Base-by-base conservation (phyloP, 2,888 invertebrate species). In the Hirtodrosophila duncani region DNA sequence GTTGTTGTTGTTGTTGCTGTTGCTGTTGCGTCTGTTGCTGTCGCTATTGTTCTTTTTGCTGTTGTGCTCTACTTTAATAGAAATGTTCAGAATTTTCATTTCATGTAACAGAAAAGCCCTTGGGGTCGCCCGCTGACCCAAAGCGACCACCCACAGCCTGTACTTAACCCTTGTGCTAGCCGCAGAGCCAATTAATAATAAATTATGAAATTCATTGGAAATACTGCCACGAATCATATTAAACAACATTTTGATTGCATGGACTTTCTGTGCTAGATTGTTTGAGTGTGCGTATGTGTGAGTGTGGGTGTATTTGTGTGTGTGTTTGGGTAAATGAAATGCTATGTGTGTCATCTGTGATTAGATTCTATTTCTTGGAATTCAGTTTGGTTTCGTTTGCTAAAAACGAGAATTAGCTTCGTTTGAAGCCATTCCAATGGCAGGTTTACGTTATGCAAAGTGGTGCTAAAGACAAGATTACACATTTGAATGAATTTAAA, bases 201-300 rank as follows among this genome's bases (percentile, higher is more conserved):
- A 79, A 71, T 71, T 79, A 79, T 79, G 71, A 36, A 79, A 64
- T 71, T 71, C 80, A 45, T 51, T 58, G 51, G 75, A 71, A 71
- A 49, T 41, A 36, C 31, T n/a, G 38, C 50, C 29, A 18, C n/a
- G 9, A 9, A 11, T 6, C 10, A 48, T 39, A 55, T 43, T 52
- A 42, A 34, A 49, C 46, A 45, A 39, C 26, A 38, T 27, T 57
- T 57, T 37, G 37, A 37, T 37, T 37, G 23, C 13, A 10, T 7
- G 9, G 37, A 26, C 37, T 18, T 8, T 21, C 21, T 36, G n/a
- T n/a, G n/a, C n/a, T n/a, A n/a, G n/a, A n/a, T n/a, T n/a, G n/a
- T n/a, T n/a, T n/a, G n/a, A n/a, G n/a, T n/a, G n/a, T n/a, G n/a
- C n/a, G n/a, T n/a, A n/a, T n/a, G n/a, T n/a, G n/a, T n/a, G n/a